Base-by-base conservation (phyloP, 2,113 vertebrate species). In the Podiceps cristatus region DNA sequence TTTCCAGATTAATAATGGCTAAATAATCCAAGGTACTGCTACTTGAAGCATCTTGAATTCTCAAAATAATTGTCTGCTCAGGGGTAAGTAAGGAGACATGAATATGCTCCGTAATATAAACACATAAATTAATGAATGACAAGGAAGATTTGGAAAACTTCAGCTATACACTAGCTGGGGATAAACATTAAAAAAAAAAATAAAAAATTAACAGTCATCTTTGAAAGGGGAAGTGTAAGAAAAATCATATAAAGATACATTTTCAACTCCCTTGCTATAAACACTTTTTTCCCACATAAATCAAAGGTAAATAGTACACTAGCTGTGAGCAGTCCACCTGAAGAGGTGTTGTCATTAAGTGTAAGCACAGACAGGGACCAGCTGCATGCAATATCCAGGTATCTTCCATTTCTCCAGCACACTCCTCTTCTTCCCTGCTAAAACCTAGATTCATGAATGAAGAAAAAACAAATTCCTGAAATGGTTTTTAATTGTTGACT, bases 351-450 rank as follows among this genome's bases (percentile, higher is more conserved):
- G 15, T 31, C n/a, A 37, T 25, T 52, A 72, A 62, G 11, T 10
- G 9, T 44, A 86, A 74, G 55, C 25, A 86, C 23, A 62, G 37
- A 67, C 20, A 76, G 19, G 18, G 29, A 47, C 14, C 84, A 29
- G 8, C 49, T 80, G 28, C 18, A n/a, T 47, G 28, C 18, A 40
- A 33, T 35, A 15, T 15, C 5, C 20, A 90, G 16, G 3, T 45
- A 64, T 27, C 35, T 75, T 79, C 18, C 13, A 35, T 53, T 96
- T 78, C 52, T 81, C 22, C 64, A 71, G 22, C 28, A 76, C 5
- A 6, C 9, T 52, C 7, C 13, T 85, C 7, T 58, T 31, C 5
- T 1, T 0, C 5, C 31, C 8, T 2, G 1, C 16, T 12, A 71
- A 86, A 84, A 66, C 23, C 8, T 24, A 50, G 10, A 10, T 58